Conservation (phyloP, 2,888 invertebrate genomes). For the Thera britannica region DNA sequence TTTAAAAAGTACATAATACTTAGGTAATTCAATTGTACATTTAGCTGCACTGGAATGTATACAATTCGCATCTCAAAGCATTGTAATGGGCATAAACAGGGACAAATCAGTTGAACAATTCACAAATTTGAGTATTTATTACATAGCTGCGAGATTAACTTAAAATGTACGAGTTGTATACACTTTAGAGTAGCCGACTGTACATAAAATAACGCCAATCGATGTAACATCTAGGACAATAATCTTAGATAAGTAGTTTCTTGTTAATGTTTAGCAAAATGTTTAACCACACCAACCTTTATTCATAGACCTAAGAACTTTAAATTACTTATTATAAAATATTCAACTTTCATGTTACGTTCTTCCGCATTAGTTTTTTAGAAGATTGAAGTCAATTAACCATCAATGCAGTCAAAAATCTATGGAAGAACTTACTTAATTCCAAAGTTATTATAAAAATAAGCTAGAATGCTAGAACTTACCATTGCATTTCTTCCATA, state of each 20-base stretch:
- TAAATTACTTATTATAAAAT: background rate
- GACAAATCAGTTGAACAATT: no score
- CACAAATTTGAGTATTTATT: no score
- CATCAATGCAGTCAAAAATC: background rate
- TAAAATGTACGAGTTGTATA: no score
- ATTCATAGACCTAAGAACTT: conserved; percentile 11
- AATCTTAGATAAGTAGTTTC: conserved; percentile 20
- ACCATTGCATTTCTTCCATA: background rate
- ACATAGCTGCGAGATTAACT: no score
- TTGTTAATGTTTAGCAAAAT: conserved; percentile 16
- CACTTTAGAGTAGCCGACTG: background rate
- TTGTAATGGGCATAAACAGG: no score
- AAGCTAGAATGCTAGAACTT: background rate
- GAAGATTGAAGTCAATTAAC: conserved; percentile 17
- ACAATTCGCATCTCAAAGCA: no score
- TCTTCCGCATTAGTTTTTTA: background rate
- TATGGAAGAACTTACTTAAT: no score
- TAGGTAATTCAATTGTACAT: conserved; percentile 10
- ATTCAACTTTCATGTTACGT: background rate
- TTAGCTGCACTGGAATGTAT: no score
- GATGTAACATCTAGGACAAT: conserved; percentile 43
- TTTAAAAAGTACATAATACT: background rate
- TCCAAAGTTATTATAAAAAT: background rate
- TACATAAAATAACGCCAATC: conserved; percentile 51
- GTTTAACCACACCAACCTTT: conserved; percentile 8